Evolutionary conservation across 2,113 vertebrate genomes (phyloP), one percentile per base, ranked within the genome.

Genomic region (Danionella cerebrum): DNA sequence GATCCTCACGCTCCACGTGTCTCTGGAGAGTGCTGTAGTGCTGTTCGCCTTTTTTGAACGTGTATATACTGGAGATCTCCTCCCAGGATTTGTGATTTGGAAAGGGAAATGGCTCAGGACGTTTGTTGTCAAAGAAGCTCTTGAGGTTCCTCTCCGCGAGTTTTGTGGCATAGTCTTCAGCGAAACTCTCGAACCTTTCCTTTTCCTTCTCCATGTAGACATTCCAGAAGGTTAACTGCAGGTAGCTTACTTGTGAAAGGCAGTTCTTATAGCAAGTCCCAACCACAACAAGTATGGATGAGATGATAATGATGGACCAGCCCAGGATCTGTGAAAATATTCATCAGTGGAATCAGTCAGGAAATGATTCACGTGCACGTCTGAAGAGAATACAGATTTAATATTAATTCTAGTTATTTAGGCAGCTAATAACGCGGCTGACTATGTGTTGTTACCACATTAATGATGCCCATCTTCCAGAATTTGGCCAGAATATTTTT

Each of bases 161-260:
- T 51, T 85, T 85, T 63, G 38, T 77, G 29, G 86, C 85, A 0
- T 91, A 86, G 0, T 87, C 82, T 1, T 69, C 1, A 0, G 83
- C 70, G 0, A 69, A 85, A 5, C 18, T 1, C 1, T 90, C 86
- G 9, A 91, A 89, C 14, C 72, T 68, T 57, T 85, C 80, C 19
- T 68, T 80, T 70, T 91, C 89, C 48, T 86, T 88, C 42, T 88
- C 80, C 11, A 81, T n/a, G 35, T 91, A 91, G 39, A 69, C 65
- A 54, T 85, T 88, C 85, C 84, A 89, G 59, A 90, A 91, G 0
- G 78, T 87, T 27, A 84, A 81, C 79, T 91, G 89, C 66, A 91
- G 75, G 80, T 78, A 91, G 79, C 89, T 90, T 44, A 91, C 85
- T 55, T 84, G 57, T 52, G 89, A 90, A 50, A 82, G 80, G 44